Percentiles rank a stretch among this genome's conserved stretches.
Evolutionary conservation across 2,888 invertebrate species (phyloP).

Genomic region (Cosmorhoe ocellata): DNA sequence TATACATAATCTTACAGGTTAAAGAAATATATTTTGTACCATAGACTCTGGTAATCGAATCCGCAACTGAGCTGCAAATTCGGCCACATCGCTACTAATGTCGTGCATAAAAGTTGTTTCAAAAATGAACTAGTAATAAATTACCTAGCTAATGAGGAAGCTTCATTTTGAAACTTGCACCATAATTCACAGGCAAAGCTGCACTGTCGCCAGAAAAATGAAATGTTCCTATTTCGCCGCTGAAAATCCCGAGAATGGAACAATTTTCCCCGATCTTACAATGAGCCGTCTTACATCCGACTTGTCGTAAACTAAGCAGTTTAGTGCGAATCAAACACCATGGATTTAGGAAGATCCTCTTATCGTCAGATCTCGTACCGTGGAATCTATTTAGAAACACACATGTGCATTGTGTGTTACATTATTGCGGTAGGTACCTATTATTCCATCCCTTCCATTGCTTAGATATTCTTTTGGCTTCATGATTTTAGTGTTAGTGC

Average conservation of each 20-base stretch:
- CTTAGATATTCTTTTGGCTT: neutral
- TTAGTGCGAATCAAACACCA: constrained; percentile 49
- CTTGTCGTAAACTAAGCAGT: constrained; percentile 52
- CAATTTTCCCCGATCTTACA: constrained; percentile 57
- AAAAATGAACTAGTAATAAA: neutral
- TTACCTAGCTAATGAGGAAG: neutral
- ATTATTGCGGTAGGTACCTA: neutral
- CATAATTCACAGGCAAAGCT: constrained; percentile 26
- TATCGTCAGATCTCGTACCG: constrained; percentile 39
- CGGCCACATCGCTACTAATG: too few species aligned
- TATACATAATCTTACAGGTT: too few species aligned
- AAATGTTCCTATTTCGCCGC: constrained; percentile 53
- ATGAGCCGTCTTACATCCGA: constrained; percentile 60
- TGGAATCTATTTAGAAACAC: constrained; percentile 4
- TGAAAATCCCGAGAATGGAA: constrained; percentile 46
- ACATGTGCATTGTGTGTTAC: neutral
- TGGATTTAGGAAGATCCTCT: constrained; percentile 41
- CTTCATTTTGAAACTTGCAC: constrained; percentile 28
- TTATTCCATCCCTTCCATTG: neutral
- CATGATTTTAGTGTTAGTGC: neutral
- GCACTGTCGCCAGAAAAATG: constrained; percentile 47
- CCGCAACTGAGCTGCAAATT: too few species aligned
- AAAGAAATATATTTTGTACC: too few species aligned
- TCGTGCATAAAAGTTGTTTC: neutral
- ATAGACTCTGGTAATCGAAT: too few species aligned